Base-by-base conservation (phyloP, 2,113 vertebrate genomes). In the Hyaena hyaena region DNA sequence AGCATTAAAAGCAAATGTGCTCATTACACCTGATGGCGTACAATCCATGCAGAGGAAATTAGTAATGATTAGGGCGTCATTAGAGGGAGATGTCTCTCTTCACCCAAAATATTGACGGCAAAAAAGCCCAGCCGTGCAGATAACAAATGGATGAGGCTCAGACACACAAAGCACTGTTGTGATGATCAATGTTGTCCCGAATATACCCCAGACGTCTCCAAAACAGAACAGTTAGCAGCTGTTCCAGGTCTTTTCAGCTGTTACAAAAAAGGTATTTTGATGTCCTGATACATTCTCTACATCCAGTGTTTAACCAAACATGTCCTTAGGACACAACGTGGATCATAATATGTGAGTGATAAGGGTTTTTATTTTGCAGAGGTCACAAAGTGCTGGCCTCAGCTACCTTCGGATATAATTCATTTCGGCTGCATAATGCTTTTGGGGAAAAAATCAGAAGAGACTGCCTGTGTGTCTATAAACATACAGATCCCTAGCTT, bases 51-150 rank as follows among this genome's bases (percentile, higher is more conserved):
- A 86, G 95, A 96, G 97, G 97, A 98, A 98, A 98, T 98, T 97
- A 98, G 98, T 96, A 97, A 97, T 66, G 96, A 98, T 98, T 97
- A 97, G 97, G 95, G 96, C 50, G 14, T 98, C 98, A 95, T 98
- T 97, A 98, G 95, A 88, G 89, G 97, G 95, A 97, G 97, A 98
- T 92, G 91, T 96, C 98, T 98, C 96, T 96, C 97, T 94, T 96
- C 93, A 91, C 97, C 97, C 98, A 98, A 97, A 98, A 96, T 97
- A 98, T 98, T 83, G 98, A 98, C 0, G 48, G 96, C 96, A 81
- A 85, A 95, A 95, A 95, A 96, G 71, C 50, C 97, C 97, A 96
- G 97, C 96, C 45, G 94, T 10, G 96, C 90, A 95, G 94, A 71
- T 97, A 98, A 98, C 97, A 95, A 95, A 95, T 91, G 95, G 85